A percentile compares a stretch with the other conserved stretches of the same genome.
phyloP scores from a whole-genome alignment of 2,797 vertebrate species.

The Halcyon smyrnensis region DNA sequence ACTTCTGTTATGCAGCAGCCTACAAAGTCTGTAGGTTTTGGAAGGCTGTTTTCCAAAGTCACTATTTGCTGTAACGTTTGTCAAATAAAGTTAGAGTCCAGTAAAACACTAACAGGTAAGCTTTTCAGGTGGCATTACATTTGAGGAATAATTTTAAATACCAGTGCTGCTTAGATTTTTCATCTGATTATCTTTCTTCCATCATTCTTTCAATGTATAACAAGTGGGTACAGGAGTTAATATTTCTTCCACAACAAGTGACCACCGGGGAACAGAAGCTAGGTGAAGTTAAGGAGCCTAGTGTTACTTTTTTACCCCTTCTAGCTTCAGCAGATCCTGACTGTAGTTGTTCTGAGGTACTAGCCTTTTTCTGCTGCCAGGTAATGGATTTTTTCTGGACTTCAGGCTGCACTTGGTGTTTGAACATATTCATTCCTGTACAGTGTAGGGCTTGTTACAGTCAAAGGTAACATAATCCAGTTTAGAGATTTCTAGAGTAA shows the following conservation, averaged over 20 bases:
- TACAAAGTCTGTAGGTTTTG: neutral
- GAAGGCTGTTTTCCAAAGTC: neutral
- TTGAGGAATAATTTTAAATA: neutral
- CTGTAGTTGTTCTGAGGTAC: neutral
- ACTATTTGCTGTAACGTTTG: neutral
- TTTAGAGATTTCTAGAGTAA: neutral
- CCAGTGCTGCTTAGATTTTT: neutral
- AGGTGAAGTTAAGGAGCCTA: neutral
- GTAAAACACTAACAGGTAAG: neutral
- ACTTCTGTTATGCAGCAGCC: neutral
- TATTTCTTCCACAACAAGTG: neutral
- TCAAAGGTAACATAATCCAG: neutral
- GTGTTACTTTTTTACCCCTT: neutral
- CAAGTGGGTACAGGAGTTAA: neutral
- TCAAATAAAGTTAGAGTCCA: neutral
- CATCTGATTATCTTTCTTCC: neutral
- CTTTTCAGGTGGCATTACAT: neutral
- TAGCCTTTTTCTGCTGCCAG: neutral
- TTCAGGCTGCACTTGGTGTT: neutral
- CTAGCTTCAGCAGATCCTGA: neutral
- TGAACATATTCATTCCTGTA: neutral
- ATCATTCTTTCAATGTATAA: neutral
- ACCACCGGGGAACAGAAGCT: neutral
- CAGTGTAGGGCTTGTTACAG: neutral
- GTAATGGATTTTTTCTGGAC: neutral